A percentile compares a stretch with the other conserved stretches of the same genome.
Conservation (phyloP, 1,140 invertebrate genomes). For the Lethocerus indicus region DNA sequence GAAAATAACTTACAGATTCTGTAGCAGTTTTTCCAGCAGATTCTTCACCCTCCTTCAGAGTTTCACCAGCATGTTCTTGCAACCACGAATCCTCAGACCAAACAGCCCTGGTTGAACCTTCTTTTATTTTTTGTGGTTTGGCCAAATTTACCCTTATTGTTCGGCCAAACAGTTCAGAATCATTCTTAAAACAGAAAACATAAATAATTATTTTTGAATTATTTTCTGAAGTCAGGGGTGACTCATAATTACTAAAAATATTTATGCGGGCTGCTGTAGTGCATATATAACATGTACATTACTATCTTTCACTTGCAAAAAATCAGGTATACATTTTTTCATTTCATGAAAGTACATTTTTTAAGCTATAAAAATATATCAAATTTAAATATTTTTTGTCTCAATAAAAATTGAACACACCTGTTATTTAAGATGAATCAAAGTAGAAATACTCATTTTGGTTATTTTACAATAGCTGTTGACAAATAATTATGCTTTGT, state of each 20-base stretch:
- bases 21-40: conserved; percentile 18
- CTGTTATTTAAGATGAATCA: too few species aligned
- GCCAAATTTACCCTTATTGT: conserved; percentile 95
- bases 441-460: too few species aligned
- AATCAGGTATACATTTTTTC: too few species aligned
- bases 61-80: conserved; percentile 83
- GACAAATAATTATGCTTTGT: too few species aligned
- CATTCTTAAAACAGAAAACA: conserved; percentile 51
- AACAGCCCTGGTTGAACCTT: conserved; percentile 83
- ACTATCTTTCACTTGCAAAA: neutral
- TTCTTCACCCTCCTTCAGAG: conserved; percentile 38
- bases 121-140: conserved; percentile 88
- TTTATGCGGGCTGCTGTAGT: neutral
- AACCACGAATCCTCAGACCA: conserved; percentile 97
- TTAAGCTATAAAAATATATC: too few species aligned
- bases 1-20: conserved; percentile 11
- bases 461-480: too few species aligned
- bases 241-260: neutral
- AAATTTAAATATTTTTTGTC: too few species aligned
- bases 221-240: neutral
- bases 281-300: neutral
- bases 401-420: too few species aligned
- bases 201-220: neutral
- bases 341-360: too few species aligned
- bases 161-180: conserved; percentile 92